Evolutionary conservation across 2,113 vertebrate species (phyloP).

Genomic region (Rhinogobius similis): DNA sequence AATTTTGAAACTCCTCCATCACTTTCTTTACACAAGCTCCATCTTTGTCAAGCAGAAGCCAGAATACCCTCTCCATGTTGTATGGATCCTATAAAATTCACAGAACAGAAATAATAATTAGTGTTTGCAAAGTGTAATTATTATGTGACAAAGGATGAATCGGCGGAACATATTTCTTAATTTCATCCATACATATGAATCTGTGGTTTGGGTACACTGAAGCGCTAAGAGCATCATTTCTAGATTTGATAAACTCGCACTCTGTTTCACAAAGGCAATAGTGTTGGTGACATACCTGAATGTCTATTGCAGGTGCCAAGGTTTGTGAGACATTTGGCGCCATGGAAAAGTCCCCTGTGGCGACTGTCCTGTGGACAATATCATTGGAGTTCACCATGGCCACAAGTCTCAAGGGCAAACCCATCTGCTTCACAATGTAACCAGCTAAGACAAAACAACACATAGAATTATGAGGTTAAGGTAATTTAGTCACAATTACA

Average conservation of each 20-base stretch:
- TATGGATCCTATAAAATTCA: constrained; percentile 84
- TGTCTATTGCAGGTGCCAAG: constrained; percentile 91
- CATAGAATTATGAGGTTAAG: background rate
- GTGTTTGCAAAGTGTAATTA: no score
- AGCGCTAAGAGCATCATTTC: no score
- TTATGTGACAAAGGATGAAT: no score
- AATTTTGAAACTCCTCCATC: constrained; percentile 85
- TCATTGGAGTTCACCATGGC: constrained; percentile 89
- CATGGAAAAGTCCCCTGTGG: constrained; percentile 87
- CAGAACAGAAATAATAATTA: background rate
- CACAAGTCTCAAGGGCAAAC: constrained; percentile 81
- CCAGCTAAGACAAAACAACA: constrained; percentile 48
- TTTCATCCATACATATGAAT: no score
- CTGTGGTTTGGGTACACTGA: no score
- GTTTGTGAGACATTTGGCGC: constrained; percentile 73
- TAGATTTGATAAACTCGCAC: no score
- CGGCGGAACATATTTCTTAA: no score
- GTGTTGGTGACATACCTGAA: constrained; percentile 80
- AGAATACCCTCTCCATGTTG: constrained; percentile 93
- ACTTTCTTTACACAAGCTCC: constrained; percentile 72
- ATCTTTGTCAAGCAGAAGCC: constrained; percentile 82
- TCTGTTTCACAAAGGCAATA: background rate
- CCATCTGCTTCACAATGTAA: constrained; percentile 60
- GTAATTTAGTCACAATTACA: background rate
- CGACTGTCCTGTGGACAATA: constrained; percentile 83